phyloP scores from a whole-genome alignment of 2,797 vertebrate genomes.

The Xenops minutus region DNA sequence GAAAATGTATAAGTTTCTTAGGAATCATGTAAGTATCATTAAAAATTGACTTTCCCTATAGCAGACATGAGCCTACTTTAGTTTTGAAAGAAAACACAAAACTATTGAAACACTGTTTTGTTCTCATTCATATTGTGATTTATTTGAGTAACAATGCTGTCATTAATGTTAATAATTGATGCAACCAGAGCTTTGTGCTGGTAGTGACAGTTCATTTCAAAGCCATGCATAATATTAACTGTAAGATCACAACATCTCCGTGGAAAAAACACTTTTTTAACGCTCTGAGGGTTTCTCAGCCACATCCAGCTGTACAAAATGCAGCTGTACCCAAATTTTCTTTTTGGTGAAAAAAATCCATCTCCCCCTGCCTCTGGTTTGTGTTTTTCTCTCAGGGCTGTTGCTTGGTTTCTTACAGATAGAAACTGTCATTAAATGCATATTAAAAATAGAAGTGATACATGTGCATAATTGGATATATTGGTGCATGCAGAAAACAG shows the following conservation, averaged over 20 bases:
- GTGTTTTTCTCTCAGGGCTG: not conserved
- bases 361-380: fast-evolving
- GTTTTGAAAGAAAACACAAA: not conserved
- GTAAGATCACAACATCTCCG: not conserved
- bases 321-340: not conserved
- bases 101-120: not conserved
- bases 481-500: not conserved
- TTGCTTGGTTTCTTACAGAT: not conserved
- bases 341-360: not conserved
- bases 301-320: not conserved
- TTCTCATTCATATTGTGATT: not conserved
- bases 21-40: not conserved
- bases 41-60: not conserved
- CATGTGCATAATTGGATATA: not conserved
- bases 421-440: not conserved
- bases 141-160: not conserved
- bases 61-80: not conserved
- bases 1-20: not conserved
- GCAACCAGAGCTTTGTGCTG: not conserved
- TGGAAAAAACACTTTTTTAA: not conserved
- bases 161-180: not conserved
- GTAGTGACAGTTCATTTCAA: not conserved
- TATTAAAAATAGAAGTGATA: not conserved
- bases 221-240: not conserved
- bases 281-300: not conserved